Conservation (phyloP, 1,140 invertebrate species). For the Eurytemora carolleeae region DNA sequence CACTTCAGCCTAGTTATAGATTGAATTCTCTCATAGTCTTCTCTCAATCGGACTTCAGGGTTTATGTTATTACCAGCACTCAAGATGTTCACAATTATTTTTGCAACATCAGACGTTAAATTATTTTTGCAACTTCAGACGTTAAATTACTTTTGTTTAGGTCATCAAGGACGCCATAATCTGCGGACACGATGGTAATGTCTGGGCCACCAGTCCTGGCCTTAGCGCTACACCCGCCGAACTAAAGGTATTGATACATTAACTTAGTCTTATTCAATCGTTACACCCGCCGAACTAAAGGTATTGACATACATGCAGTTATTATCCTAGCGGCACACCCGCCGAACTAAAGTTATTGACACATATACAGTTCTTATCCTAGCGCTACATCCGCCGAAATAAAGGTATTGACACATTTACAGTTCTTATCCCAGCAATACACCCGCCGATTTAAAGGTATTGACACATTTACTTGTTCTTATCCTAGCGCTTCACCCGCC, state of each 20-base stretch:
- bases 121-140: not conserved
- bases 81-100: no score
- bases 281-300: not conserved
- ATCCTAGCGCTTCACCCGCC: no score
- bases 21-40: no score
- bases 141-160: not conserved
- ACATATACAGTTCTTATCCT: not conserved
- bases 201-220: conserved; percentile 79
- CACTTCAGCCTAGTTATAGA: no score
- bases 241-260: not conserved
- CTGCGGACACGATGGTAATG: conserved; percentile 76
- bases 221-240: conserved; percentile 41
- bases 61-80: no score
- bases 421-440: no score
- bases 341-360: not conserved
- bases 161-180: conserved; percentile 83
- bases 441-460: no score
- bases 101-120: no score
- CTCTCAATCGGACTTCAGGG: no score
- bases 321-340: not conserved
- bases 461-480: no score
- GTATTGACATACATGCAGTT: not conserved
- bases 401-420: no score
- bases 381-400: not conserved
- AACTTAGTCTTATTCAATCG: no score